Base-by-base conservation (phyloP, 35 echinoderm and acorn worm species). In the Nesometra sesokonis region DNA sequence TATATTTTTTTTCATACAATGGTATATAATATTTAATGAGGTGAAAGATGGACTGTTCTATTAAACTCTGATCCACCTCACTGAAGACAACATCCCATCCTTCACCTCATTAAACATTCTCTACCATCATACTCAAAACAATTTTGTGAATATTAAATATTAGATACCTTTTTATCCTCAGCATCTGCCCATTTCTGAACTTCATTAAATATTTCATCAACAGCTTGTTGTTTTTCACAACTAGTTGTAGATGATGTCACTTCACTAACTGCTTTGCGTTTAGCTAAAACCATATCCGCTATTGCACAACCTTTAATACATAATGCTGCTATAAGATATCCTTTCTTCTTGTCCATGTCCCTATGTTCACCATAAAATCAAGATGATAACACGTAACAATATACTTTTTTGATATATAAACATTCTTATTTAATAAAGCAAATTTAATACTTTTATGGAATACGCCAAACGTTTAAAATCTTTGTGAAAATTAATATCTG, bases 271-370 rank as follows among this genome's bases (percentile, higher is more conserved):
- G 84, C 82, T 11, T 31, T 77, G 39, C 81, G 33, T 37, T 77
- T 79, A 0, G 76, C 57, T 2, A 94, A 82, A 0, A 92, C 77
- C 34, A 87, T 87, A 80, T 94, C 92, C 29, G 90, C 87, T 31
- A 94, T 82, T 9, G 92, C 92, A 31, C 37, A 35, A 17, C 96
- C 96, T 57, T 94, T 94, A 5, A 94, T 36, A 79, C 87, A 86
- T 23, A 94, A 82, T 4, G 92, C 90, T 31, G 87, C 82, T 0
- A 99, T 80, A 77, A 99, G 87, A 37, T 93, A 87, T 9, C 84
- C 31, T 81, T 94, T 93, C 85, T 91, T 90, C 77, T 94, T 99
- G 7, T 99, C 96, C 93, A 94, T 94, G 32, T 94, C 95, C 11
- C 94, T 97, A 31, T 33, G 32, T 33, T 35, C 8, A 78, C 77